These are phyloP conservation scores for Dicycla oo DNA, from an alignment of 2,888 invertebrate genomes.

Conservation along the genomic window DNA sequence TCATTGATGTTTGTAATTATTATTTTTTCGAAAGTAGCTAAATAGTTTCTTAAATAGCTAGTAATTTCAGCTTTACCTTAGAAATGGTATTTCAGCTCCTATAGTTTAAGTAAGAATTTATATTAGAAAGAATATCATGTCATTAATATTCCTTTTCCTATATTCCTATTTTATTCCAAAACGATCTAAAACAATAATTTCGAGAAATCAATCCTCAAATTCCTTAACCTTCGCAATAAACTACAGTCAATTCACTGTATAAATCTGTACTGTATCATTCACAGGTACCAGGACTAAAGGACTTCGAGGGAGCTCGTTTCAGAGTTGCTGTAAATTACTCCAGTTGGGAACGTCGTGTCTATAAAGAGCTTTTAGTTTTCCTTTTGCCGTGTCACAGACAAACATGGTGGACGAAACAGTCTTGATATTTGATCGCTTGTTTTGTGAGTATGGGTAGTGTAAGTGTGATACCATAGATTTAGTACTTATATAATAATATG, in stretches of 20 bases:
- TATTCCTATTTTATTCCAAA: too few relatives aligned
- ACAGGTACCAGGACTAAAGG: constrained; percentile 26
- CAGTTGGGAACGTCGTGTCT: constrained; percentile 37
- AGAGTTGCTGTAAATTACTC: constrained; percentile 55
- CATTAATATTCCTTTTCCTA: too few relatives aligned
- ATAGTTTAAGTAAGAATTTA: too few relatives aligned
- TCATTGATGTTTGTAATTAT: too few relatives aligned
- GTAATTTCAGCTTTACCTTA: too few relatives aligned
- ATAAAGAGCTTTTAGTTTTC: constrained; percentile 62
- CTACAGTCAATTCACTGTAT: constrained; percentile 14
- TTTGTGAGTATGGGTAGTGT: neutral
- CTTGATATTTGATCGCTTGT: constrained; percentile 32
- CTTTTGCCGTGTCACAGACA: constrained; percentile 46
- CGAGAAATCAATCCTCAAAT: neutral
- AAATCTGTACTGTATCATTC: constrained; percentile 23
- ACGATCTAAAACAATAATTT: neutral
- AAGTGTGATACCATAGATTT: too few relatives aligned
- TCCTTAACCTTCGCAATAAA: constrained; percentile 5
- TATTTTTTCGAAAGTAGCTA: too few relatives aligned
- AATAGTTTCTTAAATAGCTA: too few relatives aligned
- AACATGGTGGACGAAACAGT: constrained; percentile 33
- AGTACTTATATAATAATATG: too few relatives aligned
- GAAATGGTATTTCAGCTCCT: too few relatives aligned
- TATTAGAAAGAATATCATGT: too few relatives aligned
- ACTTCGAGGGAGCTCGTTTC: constrained; percentile 27